Percentiles rank a stretch among this genome's conserved stretches.
These are phyloP conservation scores for Botia kubotai DNA, from an alignment of 2,797 vertebrate species.

Conservation along the genomic window DNA sequence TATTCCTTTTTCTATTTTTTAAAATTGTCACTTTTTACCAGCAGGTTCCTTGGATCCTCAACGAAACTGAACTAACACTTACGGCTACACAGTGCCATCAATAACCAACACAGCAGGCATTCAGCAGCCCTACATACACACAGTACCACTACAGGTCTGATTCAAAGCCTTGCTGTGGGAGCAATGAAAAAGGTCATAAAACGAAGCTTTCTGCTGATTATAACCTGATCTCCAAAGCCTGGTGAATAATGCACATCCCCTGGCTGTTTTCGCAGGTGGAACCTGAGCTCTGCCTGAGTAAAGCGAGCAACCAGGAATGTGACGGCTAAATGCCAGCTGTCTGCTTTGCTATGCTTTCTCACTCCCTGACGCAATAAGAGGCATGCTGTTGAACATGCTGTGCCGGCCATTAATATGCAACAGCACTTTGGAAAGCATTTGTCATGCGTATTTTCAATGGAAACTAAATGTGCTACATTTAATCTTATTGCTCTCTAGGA, in stretches of 20 bases:
- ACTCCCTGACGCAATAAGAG: slow-evolving; percentile 59
- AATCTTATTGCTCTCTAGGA: not conserved
- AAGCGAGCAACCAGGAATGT: slow-evolving; percentile 75
- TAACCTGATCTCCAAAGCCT: slow-evolving; percentile 80
- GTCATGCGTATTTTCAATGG: not conserved
- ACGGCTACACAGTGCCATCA: slow-evolving; percentile 7
- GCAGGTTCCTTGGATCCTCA: not conserved
- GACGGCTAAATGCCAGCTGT: slow-evolving; percentile 66
- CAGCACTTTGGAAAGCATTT: slow-evolving; percentile 50
- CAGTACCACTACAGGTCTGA: slow-evolving; percentile 22
- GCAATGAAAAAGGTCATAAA: slow-evolving; percentile 68
- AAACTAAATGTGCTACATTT: not conserved
- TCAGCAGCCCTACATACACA: slow-evolving; percentile 37
- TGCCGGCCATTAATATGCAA: slow-evolving; percentile 63
- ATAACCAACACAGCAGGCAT: slow-evolving; percentile 27
- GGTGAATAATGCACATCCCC: slow-evolving; percentile 84
- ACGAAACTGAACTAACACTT: not conserved
- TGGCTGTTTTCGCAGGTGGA: slow-evolving; percentile 81
- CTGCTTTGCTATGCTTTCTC: slow-evolving; percentile 64
- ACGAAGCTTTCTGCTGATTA: slow-evolving; percentile 76
- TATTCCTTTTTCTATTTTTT: not conserved
- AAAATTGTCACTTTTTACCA: not conserved
- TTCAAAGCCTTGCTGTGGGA: slow-evolving; percentile 40
- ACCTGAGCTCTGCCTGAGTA: slow-evolving; percentile 80
- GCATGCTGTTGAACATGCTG: slow-evolving; percentile 68